A percentile compares a stretch with the other conserved stretches of the same genome.
These are phyloP conservation scores for Crioceris asparagi DNA, from an alignment of 2,888 invertebrate genomes.

Conservation along the genomic window DNA sequence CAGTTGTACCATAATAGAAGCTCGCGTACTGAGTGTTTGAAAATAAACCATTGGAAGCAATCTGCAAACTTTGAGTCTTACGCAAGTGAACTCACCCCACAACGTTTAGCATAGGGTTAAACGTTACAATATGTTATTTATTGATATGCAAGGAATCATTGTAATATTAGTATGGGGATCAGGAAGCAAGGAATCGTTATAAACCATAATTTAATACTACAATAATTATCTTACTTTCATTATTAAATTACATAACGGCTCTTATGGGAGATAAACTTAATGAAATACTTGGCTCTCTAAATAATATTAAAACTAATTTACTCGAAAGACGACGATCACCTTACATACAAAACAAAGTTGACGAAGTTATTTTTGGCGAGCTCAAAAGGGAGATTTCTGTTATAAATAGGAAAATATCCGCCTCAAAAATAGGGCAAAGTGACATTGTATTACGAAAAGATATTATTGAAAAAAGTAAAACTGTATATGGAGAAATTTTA, in stretches of 20 bases:
- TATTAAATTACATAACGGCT: neutral
- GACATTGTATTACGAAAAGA: no score
- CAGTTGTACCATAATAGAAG: no score
- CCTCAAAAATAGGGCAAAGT: neutral
- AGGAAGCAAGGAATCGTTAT: no score
- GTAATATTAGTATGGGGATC: no score
- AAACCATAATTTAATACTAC: no score
- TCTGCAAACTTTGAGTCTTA: no score
- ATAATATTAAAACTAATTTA: neutral
- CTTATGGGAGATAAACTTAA: neutral
- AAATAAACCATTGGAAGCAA: no score
- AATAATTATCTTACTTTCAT: neutral
- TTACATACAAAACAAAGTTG: neutral
- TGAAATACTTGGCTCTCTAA: neutral
- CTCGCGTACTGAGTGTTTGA: no score
- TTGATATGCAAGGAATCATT: no score
- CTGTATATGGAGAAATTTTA: neutral
- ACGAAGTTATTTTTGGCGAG: neutral
- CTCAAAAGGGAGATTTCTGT: neutral
- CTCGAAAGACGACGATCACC: neutral
- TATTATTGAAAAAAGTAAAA: neutral
- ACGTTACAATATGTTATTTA: no score
- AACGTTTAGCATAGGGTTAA: no score
- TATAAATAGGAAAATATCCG: neutral
- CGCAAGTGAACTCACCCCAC: no score